Conservation (phyloP, 2,888 invertebrate species). For the Amaurobius ferox region DNA sequence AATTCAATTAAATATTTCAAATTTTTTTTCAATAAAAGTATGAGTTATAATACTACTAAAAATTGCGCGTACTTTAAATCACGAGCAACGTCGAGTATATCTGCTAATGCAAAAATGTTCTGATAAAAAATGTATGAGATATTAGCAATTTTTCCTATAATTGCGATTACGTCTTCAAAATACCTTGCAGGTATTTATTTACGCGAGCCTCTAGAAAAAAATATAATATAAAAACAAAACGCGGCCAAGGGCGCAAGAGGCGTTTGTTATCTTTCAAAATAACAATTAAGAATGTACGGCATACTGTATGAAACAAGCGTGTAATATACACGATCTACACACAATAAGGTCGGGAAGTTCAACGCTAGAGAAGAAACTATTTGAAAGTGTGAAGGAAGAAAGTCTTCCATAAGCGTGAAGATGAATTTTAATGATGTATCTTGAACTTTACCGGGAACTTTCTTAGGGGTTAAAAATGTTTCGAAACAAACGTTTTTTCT, state of each 20-base stretch:
- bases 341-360: slow-evolving; percentile 10
- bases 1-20: no score
- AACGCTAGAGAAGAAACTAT: background rate
- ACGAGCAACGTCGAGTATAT: no score
- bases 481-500: background rate
- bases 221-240: background rate
- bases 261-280: slow-evolving; percentile 15
- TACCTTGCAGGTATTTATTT: no score
- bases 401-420: slow-evolving; percentile 13
- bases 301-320: slow-evolving; percentile 5
- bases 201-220: background rate
- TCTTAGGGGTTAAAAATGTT: slow-evolving; percentile 3
- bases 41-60: no score
- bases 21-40: no score
- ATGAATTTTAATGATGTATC: slow-evolving; percentile 12
- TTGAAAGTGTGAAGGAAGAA: slow-evolving; percentile 13
- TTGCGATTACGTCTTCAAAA: background rate
- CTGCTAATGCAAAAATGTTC: no score
- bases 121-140: no score
- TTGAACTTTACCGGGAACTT: background rate
- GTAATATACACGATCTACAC: background rate
- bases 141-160: background rate
- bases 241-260: background rate
- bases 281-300: slow-evolving; percentile 16
- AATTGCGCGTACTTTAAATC: no score